phyloP scores from a whole-genome alignment of 2,113 vertebrate genomes.

The Toxotes jaculatrix region DNA sequence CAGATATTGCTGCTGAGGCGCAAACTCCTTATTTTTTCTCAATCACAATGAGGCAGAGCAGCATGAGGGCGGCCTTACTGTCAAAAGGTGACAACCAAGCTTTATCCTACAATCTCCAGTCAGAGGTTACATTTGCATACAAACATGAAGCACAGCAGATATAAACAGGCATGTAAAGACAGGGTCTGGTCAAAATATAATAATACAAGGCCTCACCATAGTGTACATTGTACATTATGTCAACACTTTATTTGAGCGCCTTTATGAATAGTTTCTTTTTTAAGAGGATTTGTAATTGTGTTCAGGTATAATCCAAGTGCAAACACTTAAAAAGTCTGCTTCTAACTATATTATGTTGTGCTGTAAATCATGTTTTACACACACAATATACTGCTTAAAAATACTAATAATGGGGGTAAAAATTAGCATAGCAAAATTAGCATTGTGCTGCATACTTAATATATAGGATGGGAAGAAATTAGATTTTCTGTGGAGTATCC shows the following conservation, averaged over 20 bases:
- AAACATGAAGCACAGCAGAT: conserved; percentile 27
- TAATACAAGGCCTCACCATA: background rate
- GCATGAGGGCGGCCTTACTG: conserved; percentile 46
- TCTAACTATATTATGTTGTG: background rate
- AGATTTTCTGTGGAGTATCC: conserved; percentile 17
- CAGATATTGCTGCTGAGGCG: conserved; percentile 27
- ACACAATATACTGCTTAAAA: background rate
- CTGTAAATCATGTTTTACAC: background rate
- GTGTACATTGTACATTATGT: background rate
- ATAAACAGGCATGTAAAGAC: conserved; percentile 2
- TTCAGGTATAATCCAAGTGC: background rate
- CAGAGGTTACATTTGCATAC: conserved; percentile 46
- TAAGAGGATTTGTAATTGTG: background rate
- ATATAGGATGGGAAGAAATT: conserved; percentile 9
- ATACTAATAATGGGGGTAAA: background rate
- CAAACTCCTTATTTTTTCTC: conserved; percentile 45
- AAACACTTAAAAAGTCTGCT: background rate
- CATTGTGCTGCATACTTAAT: background rate
- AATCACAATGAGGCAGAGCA: conserved; percentile 50
- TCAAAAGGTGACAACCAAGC: conserved; percentile 48
- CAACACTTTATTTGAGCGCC: background rate
- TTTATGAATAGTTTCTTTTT: background rate
- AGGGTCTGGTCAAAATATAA: background rate
- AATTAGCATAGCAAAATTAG: background rate
- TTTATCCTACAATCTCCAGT: conserved; percentile 35